Conservation (phyloP, 2,113 vertebrate species). For the Dermatemys mawii region DNA sequence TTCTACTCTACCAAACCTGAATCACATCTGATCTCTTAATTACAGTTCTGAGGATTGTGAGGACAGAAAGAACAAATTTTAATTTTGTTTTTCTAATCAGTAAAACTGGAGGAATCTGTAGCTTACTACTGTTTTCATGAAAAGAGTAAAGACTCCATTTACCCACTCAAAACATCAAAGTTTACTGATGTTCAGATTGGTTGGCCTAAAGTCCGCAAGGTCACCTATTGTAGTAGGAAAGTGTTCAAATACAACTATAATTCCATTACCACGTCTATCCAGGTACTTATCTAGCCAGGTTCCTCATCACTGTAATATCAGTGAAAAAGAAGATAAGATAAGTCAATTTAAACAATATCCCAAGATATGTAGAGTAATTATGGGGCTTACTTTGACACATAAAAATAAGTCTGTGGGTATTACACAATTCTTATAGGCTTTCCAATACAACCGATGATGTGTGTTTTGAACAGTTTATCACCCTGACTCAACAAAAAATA, state of each 20-base stretch:
- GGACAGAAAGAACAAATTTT: conserved; percentile 46
- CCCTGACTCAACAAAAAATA: not conserved
- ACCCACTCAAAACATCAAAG: not conserved
- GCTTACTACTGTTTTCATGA: not conserved
- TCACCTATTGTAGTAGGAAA: accelerated
- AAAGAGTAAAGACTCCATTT: not conserved
- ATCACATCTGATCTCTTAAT: conserved; percentile 56
- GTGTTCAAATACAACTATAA: accelerated
- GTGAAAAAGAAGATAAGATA: not conserved
- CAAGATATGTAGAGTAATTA: accelerated
- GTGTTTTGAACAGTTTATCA: not conserved
- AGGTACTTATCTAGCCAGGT: not conserved
- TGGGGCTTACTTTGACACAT: not conserved
- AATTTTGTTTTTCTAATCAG: not conserved
- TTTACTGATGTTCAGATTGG: not conserved
- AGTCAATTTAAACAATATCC: not conserved
- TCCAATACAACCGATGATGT: not conserved
- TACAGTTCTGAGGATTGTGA: conserved; percentile 40
- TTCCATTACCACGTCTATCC: not conserved
- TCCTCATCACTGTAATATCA: not conserved
- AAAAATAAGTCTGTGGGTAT: accelerated
- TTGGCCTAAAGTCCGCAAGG: accelerated
- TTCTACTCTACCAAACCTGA: conserved; percentile 1
- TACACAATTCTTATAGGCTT: not conserved
- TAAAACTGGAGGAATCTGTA: not conserved